Percentiles rank a stretch among this genome's conserved stretches.
Evolutionary conservation across 2,113 vertebrate genomes (phyloP).

Genomic region (Orthonyx spaldingii): DNA sequence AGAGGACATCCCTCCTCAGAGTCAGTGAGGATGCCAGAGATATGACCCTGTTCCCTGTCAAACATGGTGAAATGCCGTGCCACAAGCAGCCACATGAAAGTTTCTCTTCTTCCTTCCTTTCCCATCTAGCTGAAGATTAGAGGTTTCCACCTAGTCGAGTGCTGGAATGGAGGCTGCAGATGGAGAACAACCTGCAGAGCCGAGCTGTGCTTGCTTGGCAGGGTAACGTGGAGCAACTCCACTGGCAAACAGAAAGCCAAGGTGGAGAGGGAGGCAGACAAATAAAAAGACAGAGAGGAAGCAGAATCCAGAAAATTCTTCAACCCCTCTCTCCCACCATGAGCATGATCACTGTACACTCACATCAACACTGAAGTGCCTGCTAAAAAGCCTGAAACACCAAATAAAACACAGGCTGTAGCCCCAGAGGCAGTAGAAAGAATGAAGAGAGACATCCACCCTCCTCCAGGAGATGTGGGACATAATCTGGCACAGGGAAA

Average conservation of each 20-base stretch:
- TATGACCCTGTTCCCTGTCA: not conserved
- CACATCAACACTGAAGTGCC: not conserved
- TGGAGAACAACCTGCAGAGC: not conserved
- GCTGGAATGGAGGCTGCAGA: not conserved
- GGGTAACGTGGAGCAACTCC: fast-evolving
- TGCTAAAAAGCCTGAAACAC: not conserved
- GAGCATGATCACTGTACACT: fast-evolving
- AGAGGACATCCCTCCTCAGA: not conserved
- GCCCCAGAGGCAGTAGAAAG: not conserved
- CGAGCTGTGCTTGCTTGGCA: not conserved
- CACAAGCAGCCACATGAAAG: not conserved
- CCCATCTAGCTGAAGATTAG: not conserved
- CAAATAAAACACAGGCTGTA: not conserved
- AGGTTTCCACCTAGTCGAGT: not conserved
- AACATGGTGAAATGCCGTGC: not conserved
- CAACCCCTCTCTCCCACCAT: fast-evolving
- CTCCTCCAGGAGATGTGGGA: not conserved
- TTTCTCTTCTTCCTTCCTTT: not conserved
- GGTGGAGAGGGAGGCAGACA: not conserved
- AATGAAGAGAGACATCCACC: not conserved
- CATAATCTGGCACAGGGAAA: not conserved
- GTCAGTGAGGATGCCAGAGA: not conserved
- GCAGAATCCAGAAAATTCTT: not conserved
- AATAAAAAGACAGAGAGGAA: not conserved
- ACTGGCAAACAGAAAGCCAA: not conserved